Evolutionary conservation across 2,888 invertebrate species (phyloP), one percentile per base, ranked within the genome.

Genomic region (Laothoe populi): DNA sequence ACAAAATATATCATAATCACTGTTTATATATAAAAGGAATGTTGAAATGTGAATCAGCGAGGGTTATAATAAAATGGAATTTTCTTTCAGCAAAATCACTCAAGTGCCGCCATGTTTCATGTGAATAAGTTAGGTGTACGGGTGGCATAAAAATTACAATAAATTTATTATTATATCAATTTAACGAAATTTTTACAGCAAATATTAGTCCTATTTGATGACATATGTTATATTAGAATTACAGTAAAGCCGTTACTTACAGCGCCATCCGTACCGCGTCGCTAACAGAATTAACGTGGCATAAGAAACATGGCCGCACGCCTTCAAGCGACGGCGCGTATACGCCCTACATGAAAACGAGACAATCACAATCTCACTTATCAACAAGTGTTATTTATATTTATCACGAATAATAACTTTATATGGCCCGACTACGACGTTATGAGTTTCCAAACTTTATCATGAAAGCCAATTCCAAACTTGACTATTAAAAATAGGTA

Each of bases 281-380:
- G 64, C 66, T 63, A 68, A 70, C 68, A 66, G 62, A 66, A 63
- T 64, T 61, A 67, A 64, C 57, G 66, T 60, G 53, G 63, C 60
- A 69, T 67, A 74, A 70, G 75, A 81, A 84, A 85, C 68, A 79
- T 81, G 88, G 83, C 90, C 88, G 90, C 90, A 86, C 90, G 88
- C 90, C 87, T 70, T 73, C 78, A 86, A 89, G 88, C 88, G 76
- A 73, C 79, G 83, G 84, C 84, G 82, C 74, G 72, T 66, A 63
- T 70, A 73, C 83, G 78, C 73, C 80, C 77, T 79, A 81, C 78
- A 70, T 72, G 72, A 72, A 78, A 82, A 81, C 79, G 76, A 78
- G 74, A 58, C 78, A 77, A 85, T 83, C 85, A 84, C 86, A 85
- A 81, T 80, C 78, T 77, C 80, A 83, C 82, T 83, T 77, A 79